These are phyloP conservation scores for Plemyria rubiginata DNA, from an alignment of 2,888 invertebrate species.

Conservation along the genomic window DNA sequence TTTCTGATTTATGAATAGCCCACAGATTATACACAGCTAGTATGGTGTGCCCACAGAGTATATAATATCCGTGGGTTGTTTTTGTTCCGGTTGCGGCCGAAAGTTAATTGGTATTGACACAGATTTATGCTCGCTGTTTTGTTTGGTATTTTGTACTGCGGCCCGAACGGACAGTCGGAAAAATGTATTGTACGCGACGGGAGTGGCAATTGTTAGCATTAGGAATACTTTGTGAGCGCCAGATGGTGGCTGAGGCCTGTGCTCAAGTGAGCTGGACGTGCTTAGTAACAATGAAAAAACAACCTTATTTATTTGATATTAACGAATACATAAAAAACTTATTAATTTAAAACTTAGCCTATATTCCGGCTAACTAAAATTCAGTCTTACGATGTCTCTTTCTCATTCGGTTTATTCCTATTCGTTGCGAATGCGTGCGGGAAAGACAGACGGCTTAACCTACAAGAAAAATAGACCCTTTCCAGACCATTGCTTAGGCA, in stretches of 20 bases:
- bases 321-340: too few species aligned
- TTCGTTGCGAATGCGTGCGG: too few species aligned
- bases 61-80: slow-evolving; percentile 29
- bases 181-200: slow-evolving; percentile 29
- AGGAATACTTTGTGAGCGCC: slow-evolving; percentile 5
- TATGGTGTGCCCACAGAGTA: slow-evolving; percentile 3
- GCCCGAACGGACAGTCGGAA: slow-evolving; percentile 18
- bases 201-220: slow-evolving; percentile 17
- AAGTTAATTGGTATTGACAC: slow-evolving; percentile 67
- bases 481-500: too few species aligned
- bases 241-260: slow-evolving; percentile 1
- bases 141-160: slow-evolving; percentile 48
- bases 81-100: slow-evolving; percentile 41
- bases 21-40: slow-evolving; percentile 14
- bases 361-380: too few species aligned
- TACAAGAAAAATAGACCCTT: too few species aligned
- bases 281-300: not conserved
- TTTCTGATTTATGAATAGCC: slow-evolving; percentile 12
- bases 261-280: slow-evolving; percentile 1
- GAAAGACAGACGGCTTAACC: too few species aligned
- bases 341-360: too few species aligned
- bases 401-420: too few species aligned
- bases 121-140: slow-evolving; percentile 60
- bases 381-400: too few species aligned
- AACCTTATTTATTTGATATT: not conserved